Percentiles rank a stretch among this genome's conserved stretches.
Evolutionary conservation across 2,888 invertebrate species (phyloP).

Genomic region (Trichacis sp.): DNA sequence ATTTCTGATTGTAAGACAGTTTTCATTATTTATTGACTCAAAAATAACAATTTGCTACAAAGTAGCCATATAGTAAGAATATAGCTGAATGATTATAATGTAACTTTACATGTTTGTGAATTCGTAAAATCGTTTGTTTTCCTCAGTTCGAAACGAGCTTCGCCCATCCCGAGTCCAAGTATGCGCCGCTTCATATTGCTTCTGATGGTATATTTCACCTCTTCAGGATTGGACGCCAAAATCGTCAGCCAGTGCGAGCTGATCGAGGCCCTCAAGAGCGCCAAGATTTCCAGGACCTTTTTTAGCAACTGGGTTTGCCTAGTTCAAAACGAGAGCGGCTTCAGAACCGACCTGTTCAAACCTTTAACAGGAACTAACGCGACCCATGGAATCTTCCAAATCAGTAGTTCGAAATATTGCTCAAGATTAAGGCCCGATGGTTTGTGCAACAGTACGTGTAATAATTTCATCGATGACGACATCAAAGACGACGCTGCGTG

Average conservation of each 20-base stretch:
- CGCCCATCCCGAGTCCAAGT: conserved; percentile 46
- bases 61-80: no score
- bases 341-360: conserved; percentile 52
- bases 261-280: conserved; percentile 75
- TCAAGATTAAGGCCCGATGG: conserved; percentile 76
- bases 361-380: conserved; percentile 61
- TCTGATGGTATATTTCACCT: not conserved
- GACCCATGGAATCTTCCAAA: conserved; percentile 71
- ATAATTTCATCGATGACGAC: conserved; percentile 69
- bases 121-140: not conserved
- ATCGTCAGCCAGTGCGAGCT: conserved; percentile 78
- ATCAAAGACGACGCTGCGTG: conserved; percentile 62
- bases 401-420: conserved; percentile 80
- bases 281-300: conserved; percentile 70
- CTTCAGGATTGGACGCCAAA: conserved; percentile 68
- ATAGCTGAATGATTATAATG: no score
- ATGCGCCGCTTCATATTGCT: not conserved
- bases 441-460: conserved; percentile 78
- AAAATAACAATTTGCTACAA: no score
- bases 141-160: conserved; percentile 55
- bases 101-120: no score
- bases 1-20: no score
- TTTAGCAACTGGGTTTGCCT: conserved; percentile 75
- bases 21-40: no score
- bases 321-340: conserved; percentile 58